These are phyloP conservation scores for Cotesia typhae DNA, from an alignment of 1,140 invertebrate genomes.

Conservation along the genomic window DNA sequence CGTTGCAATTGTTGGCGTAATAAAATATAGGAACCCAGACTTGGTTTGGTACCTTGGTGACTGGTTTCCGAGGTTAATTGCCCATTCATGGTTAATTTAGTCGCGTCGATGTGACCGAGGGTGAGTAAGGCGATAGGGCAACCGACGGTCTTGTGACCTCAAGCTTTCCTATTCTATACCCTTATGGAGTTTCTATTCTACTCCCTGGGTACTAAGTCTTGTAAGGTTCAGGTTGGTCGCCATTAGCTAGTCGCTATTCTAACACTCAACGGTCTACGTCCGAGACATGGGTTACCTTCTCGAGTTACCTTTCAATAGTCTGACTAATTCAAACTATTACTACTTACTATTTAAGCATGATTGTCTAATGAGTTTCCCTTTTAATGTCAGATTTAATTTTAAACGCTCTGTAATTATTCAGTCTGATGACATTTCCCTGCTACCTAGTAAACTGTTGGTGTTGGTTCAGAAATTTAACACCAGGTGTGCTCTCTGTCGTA, in stretches of 20 bases:
- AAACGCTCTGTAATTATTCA: background rate
- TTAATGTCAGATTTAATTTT: background rate
- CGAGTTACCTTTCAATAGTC: background rate
- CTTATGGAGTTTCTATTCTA: slow-evolving; percentile 6
- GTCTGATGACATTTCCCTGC: too few relatives aligned
- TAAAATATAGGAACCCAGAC: background rate
- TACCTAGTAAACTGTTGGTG: background rate
- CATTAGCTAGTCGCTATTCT: background rate
- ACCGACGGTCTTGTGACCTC: slow-evolving; percentile 28
- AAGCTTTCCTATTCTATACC: slow-evolving; percentile 13
- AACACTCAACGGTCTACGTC: background rate
- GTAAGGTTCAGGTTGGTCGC: too few relatives aligned
- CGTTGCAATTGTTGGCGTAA: too few relatives aligned
- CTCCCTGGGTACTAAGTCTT: background rate
- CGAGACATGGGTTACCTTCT: too few relatives aligned
- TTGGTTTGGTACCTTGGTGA: background rate
- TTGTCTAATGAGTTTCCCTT: background rate
- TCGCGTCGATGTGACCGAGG: slow-evolving; percentile 44
- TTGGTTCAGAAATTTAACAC: too few relatives aligned
- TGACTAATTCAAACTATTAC: slow-evolving; percentile 10
- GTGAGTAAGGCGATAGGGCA: slow-evolving; percentile 49
- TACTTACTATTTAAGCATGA: background rate
- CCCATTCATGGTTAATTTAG: slow-evolving; percentile 64
- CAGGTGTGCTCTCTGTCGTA: too few relatives aligned
- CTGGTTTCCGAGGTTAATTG: slow-evolving; percentile 57